Conservation (phyloP, 1,140 invertebrate genomes). For the Diorhabda elongata region DNA sequence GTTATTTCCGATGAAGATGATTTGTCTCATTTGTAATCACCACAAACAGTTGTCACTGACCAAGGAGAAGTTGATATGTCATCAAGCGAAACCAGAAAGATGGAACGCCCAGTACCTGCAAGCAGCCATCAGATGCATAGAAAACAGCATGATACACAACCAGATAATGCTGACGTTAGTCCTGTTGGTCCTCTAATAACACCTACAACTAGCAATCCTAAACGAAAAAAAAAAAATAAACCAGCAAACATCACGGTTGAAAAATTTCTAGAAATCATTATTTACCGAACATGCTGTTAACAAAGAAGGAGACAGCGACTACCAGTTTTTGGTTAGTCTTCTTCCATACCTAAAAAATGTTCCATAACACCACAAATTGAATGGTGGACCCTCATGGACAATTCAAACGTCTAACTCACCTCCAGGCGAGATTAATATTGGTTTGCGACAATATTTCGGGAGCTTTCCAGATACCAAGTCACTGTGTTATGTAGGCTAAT, state of each 20-base stretch:
- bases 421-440: background rate
- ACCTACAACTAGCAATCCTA: background rate
- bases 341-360: background rate
- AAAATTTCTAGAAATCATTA: background rate
- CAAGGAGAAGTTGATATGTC: conserved; percentile 1
- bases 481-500: background rate
- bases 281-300: background rate
- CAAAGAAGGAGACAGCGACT: background rate
- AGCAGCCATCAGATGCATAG: background rate
- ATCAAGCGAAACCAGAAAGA: background rate
- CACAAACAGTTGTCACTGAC: conserved; percentile 10
- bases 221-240: conserved; percentile 1
- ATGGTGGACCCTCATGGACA: background rate
- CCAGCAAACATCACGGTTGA: background rate
- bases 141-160: background rate
- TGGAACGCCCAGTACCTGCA: background rate
- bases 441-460: conserved; percentile 6
- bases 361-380: background rate
- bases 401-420: background rate
- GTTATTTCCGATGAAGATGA: background rate
- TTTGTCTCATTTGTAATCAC: background rate
- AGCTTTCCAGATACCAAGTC: background rate
- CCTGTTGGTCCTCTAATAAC: background rate
- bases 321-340: background rate
- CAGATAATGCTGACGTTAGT: background rate